Evolutionary conservation across 2,113 vertebrate species (phyloP), one percentile per base, ranked within the genome.

Genomic region (Hucho hucho): DNA sequence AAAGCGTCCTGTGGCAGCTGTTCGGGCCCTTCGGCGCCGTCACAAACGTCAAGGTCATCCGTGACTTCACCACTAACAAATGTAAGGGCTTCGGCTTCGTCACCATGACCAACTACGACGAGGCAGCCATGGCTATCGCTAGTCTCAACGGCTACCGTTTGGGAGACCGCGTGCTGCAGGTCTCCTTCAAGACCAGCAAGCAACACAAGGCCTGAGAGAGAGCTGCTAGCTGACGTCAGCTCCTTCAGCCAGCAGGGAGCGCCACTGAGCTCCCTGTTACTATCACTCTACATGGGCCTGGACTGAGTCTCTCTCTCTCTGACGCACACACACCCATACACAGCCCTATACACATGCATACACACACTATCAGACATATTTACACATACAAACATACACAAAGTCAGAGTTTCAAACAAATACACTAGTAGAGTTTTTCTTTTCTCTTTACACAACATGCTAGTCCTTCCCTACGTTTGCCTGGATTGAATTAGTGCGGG

Each of bases 181-280:
- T 98, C 83, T 98, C 97, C 80, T 98, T 98, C 94, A 98, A 98
- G 93, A 98, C 97, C 92, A 98, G 95, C 95, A 98, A 98, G 92
- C 97, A 98, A 89, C 97, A 98, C 94, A 98, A 98, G 89, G 96
- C 97, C 84, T 98, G 94, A 97, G 89, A 61, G 79, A 81, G 80
- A 76, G 87, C 80, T 59, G 70, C 47, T 49, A 49, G 47, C 77
- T 87, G 79, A 66, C 75, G 66, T 75, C 81, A 85, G 85, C 89
- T 89, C 71, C 88, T 90, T 84, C 68, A 64, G 86, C 88, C 87
- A 87, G 79, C 86, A 83, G 86, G 87, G 90, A 78, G 85, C 81
- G 82, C 73, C 28, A 70, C 65, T 70, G 83, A 88, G 90, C 90
- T 92, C 88, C 90, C 89, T 79, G 85, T 82, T 12, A 89, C 78